Base-by-base conservation (phyloP, 2,797 vertebrate genomes). In the Tenualosa thibaudeaui region DNA sequence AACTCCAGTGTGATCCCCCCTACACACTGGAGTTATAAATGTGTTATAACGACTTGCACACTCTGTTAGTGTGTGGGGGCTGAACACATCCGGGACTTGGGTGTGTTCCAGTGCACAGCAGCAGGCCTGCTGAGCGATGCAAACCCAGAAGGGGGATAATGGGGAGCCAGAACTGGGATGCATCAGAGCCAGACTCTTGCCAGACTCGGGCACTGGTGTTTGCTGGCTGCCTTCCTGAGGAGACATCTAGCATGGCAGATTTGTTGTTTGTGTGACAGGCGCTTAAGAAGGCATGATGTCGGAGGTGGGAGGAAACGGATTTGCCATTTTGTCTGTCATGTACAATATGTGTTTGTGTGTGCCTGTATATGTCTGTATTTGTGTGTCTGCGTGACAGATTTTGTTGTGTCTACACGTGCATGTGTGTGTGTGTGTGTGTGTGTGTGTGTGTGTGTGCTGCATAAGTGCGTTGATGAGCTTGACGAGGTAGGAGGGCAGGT, bases 401-500 rank as follows among this genome's bases (percentile, higher is more conserved):
- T 31, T 31, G 31, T 31, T 31, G 31, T 31, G 31, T 31, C 31
- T 31, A 31, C 31, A 1, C 31, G n/a, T 71, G 65, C 8, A 1
- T 65, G 24, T 65, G 62, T 13, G 62, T 31, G 62, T 65, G 24
- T 65, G 24, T 40, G 65, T 71, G 65, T 71, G 31, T 71, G 65
- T 71, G 26, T 37, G 31, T 40, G 9, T 12, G 31, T 40, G 12
- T 51, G 65, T 81, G 68, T 68, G 81, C 46, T 49, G 46, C 46
- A 49, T 8, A 49, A 49, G 7, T 85, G 24, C 85, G 84, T 85
- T 83, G 58, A 1, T 0, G 26, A 89, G 88, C 82, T 91, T 90
- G 90, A 87, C 84, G 84, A 62, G 82, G 40, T 62, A 84, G 89
- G 60, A 78, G 89, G 86, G 88, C 84, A 82, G 78, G 89, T 88